Evolutionary conservation across 2,797 vertebrate genomes (phyloP).

Genomic region (Sciaenops ocellatus): DNA sequence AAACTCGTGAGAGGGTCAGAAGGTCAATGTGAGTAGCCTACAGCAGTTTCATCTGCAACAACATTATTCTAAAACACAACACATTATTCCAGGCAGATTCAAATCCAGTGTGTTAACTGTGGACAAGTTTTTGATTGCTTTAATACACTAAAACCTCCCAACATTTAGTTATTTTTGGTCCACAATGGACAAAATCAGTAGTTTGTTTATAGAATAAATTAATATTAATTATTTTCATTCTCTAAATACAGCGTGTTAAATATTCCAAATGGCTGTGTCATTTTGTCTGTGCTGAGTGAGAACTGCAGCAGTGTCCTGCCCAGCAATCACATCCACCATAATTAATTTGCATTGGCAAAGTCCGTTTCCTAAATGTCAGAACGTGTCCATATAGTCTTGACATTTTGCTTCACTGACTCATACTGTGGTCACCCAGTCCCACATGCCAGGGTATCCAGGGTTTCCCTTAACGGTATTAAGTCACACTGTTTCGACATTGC

Average conservation of each 20-base stretch:
- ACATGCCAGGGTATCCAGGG: conserved; percentile 28
- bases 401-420: conserved; percentile 47
- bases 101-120: conserved; percentile 83
- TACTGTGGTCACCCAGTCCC: conserved; percentile 42
- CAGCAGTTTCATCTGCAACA: conserved; percentile 74
- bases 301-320: conserved; percentile 61
- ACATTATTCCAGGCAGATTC: conserved; percentile 80
- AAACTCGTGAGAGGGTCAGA: conserved; percentile 82
- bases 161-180: conserved; percentile 85
- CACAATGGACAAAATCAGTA: conserved; percentile 83
- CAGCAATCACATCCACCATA: conserved; percentile 62
- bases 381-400: conserved; percentile 63
- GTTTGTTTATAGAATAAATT: conserved; percentile 96
- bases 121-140: conserved; percentile 61
- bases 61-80: conserved; percentile 61
- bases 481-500: conserved; percentile 30
- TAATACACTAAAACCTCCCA: conserved; percentile 77
- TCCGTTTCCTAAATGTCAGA: conserved; percentile 51
- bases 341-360: conserved; percentile 55
- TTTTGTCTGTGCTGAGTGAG: conserved; percentile 70
- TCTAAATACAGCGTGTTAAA: conserved; percentile 96
- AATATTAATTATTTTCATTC: conserved; percentile 93
- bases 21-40: conserved; percentile 77
- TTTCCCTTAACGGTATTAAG: conserved; percentile 37
- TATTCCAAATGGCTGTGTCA: conserved; percentile 87